Conservation (phyloP, 2,888 invertebrate genomes). For the Habrosyne pyritoides region DNA sequence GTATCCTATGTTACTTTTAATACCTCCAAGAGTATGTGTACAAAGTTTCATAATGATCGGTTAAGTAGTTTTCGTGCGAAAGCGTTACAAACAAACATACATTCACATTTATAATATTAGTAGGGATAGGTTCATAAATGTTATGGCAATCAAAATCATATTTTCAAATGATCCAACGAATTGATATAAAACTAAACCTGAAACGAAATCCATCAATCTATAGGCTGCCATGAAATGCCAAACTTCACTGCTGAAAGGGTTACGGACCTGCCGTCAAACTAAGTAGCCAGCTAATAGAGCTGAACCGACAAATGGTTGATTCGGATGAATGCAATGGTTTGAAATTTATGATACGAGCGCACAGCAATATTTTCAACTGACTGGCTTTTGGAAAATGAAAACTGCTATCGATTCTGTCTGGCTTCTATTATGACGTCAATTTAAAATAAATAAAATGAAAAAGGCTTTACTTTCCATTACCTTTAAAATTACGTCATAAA, state of each 20-base stretch:
- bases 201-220: not conserved
- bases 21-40: too few species aligned
- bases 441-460: too few species aligned
- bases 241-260: not conserved
- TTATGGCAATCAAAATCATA: too few species aligned
- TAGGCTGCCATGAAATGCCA: not conserved
- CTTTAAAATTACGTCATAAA: too few species aligned
- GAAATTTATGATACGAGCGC: constrained; percentile 4
- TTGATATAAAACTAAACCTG: not conserved
- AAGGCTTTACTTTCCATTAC: too few species aligned
- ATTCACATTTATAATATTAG: too few species aligned
- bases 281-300: constrained; percentile 4
- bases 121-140: too few species aligned
- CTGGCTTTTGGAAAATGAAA: not conserved
- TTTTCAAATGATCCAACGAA: not conserved
- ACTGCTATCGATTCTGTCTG: not conserved
- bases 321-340: constrained; percentile 1
- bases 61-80: too few species aligned
- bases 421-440: too few species aligned
- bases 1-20: too few species aligned
- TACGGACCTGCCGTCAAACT: not conserved
- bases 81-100: too few species aligned
- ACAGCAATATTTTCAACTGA: not conserved
- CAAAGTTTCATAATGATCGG: too few species aligned
- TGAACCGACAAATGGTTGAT: constrained; percentile 1